Conservation (phyloP, 2,888 invertebrate species). For the Caenorhabditis panamensis region DNA sequence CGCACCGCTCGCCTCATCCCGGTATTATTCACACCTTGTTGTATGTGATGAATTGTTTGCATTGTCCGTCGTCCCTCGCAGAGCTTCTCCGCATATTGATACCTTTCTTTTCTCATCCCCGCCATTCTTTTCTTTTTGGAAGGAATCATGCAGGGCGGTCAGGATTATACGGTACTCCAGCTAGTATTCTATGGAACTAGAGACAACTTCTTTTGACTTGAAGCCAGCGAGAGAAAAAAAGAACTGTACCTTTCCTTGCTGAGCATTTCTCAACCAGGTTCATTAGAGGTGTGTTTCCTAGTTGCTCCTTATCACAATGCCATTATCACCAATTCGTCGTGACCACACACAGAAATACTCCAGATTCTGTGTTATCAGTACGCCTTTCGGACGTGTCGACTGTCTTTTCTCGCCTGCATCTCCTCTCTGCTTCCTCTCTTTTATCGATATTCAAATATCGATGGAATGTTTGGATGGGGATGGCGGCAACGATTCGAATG, state of each 20-base stretch:
- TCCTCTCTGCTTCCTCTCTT: constrained; percentile 16
- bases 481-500: not conserved
- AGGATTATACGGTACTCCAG: constrained; percentile 1
- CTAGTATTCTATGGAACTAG: not conserved
- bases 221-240: too few species aligned
- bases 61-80: constrained; percentile 35
- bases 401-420: not conserved
- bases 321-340: not conserved
- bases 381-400: constrained; percentile 7
- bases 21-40: constrained; percentile 53
- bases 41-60: constrained; percentile 52
- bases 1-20: constrained; percentile 24
- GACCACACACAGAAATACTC: constrained; percentile 18
- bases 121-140: constrained; percentile 1
- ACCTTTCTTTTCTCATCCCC: constrained; percentile 33
- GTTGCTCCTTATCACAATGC: not conserved
- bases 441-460: constrained; percentile 51
- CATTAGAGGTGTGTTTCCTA: not conserved
- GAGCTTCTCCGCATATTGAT: constrained; percentile 54
- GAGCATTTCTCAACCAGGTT: not conserved
- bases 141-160: constrained; percentile 10
- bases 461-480: constrained; percentile 2
- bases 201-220: not conserved
- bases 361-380: constrained; percentile 25
- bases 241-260: too few species aligned